A percentile compares a stretch with the other conserved stretches of the same genome.
These are phyloP conservation scores for Limnephilus auricula DNA, from an alignment of 2,888 invertebrate genomes.

Conservation along the genomic window DNA sequence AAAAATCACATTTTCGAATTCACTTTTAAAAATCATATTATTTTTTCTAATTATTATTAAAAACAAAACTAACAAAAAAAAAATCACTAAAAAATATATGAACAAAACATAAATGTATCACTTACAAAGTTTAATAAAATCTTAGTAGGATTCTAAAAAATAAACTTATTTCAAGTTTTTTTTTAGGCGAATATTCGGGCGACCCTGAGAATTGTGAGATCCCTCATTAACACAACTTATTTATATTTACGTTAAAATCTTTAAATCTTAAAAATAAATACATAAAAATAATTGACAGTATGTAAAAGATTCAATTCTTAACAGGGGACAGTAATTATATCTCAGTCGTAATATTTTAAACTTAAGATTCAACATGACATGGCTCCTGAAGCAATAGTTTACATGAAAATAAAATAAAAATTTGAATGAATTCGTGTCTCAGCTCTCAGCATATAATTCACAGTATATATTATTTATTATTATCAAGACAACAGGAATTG, in stretches of 20 bases:
- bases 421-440: neutral
- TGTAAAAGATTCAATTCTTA: conserved; percentile 37
- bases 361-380: neutral
- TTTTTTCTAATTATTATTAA: neutral
- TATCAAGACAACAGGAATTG: neutral
- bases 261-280: conserved; percentile 52
- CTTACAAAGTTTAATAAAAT: conserved; percentile 40
- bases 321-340: conserved; percentile 27
- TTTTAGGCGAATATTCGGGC: conserved; percentile 28
- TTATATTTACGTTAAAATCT: conserved; percentile 28
- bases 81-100: conserved; percentile 43
- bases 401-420: neutral
- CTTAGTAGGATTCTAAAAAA: conserved; percentile 30
- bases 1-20: conserved; percentile 43
- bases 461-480: neutral
- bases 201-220: conserved; percentile 30
- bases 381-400: neutral
- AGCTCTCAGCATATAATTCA: neutral
- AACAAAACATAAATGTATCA: conserved; percentile 40
- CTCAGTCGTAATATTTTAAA: conserved; percentile 51
- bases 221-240: neutral
- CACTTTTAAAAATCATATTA: conserved; percentile 19
- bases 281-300: conserved; percentile 60
- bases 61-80: conserved; percentile 11
- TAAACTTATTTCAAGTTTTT: conserved; percentile 16